These are phyloP conservation scores for Calliopsis andreniformis DNA, from an alignment of 1,140 invertebrate genomes.

Conservation along the genomic window DNA sequence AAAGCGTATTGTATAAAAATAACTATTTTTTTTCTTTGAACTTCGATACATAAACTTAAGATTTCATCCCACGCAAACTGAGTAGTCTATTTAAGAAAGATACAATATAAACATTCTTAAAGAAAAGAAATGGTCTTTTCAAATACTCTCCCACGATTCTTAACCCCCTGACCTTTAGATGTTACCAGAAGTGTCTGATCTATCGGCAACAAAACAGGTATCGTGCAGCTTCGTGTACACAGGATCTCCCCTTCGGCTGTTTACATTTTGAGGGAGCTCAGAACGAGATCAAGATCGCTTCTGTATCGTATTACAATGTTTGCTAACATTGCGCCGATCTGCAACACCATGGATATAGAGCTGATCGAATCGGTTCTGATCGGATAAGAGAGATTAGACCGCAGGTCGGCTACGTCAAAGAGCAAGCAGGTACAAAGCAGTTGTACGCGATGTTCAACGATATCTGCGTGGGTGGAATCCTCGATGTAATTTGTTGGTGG, in stretches of 20 bases:
- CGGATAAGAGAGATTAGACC: slow-evolving; percentile 59
- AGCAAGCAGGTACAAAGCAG: slow-evolving; percentile 42
- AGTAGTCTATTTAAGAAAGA: not conserved
- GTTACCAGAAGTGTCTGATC: slow-evolving; percentile 45
- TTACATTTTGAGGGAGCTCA: not conserved
- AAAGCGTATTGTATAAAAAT: no score
- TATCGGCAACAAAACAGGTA: slow-evolving; percentile 32
- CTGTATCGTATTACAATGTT: slow-evolving; percentile 72
- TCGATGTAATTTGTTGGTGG: not conserved
- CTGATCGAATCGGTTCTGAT: slow-evolving; percentile 59
- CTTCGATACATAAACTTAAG: no score
- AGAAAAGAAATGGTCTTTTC: not conserved
- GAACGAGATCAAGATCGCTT: slow-evolving; percentile 60
- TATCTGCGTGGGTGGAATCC: not conserved
- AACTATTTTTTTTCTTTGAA: no score
- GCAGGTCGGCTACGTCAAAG: slow-evolving; percentile 49
- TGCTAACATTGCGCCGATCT: slow-evolving; percentile 62
- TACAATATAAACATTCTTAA: not conserved
- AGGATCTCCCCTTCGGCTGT: slow-evolving; percentile 20
- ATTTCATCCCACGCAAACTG: not conserved
- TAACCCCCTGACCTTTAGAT: not conserved
- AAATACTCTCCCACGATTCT: slow-evolving; percentile 47
- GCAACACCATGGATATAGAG: slow-evolving; percentile 43
- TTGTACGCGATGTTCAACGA: not conserved
- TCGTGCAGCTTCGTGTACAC: not conserved